Evolutionary conservation across 2,888 invertebrate genomes (phyloP), one percentile per base, ranked within the genome.

Genomic region (Drosophila merina): DNA sequence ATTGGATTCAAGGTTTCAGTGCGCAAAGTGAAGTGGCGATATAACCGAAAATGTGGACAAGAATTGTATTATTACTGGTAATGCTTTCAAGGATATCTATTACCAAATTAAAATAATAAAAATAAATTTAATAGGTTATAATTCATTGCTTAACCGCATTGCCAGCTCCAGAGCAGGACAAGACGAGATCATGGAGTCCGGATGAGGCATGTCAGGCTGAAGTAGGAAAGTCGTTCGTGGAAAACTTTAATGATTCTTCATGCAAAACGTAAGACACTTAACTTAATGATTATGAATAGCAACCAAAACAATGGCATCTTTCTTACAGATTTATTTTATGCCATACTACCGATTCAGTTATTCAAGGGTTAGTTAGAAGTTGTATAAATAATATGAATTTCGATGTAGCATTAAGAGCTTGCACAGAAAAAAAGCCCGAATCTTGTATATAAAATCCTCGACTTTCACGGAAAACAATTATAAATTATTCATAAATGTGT

Each of bases 301-400:
- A 6, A 30, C 10, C 33, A 8, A 31, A 31, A 14, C 26, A 48
- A 6, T 38, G 7, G 0, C 10, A 38, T 5, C 14, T 7, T 28
- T 36, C 25, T 42, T 51, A 9, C 42, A 71, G 72, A n/a, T 70
- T 12, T n/a, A 30, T 72, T 10, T 38, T 40, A 51, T 71, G 70
- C 26, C 49, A 51, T 36, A 5, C 2, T 6, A 8, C 7, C 2
- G 49, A 40, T 48, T 51, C 28, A 26, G 10, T 12, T 5, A 14
- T n/a, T 7, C 25, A 2, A 5, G 12, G 55, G 3, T 6, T 47
- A n/a, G 8, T 31, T 6, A 48, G 26, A 14, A 56, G 31, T 9
- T 70, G 69, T 10, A 28, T 12, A 3, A 36, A 7, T 4, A 40
- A 47, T 0, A 12, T 33, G 7, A 72, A 57, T 9, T 73, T 40